These are phyloP conservation scores for Zosterops japonicus DNA, from an alignment of 2,113 vertebrate genomes.

Conservation along the genomic window DNA sequence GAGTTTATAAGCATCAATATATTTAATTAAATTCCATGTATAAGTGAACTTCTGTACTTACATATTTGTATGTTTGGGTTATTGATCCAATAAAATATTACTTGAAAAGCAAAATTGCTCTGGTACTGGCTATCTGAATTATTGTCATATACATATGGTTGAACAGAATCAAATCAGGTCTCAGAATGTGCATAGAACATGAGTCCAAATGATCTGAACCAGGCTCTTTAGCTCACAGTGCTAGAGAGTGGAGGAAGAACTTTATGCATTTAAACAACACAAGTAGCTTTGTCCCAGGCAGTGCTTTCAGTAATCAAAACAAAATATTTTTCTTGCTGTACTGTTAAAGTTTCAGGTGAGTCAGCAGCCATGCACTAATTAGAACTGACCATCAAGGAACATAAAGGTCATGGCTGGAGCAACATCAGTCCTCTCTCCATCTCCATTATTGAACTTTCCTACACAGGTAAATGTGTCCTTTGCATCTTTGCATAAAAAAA, in stretches of 20 bases:
- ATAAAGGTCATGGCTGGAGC: background rate
- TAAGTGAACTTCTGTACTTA: background rate
- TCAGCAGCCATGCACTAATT: background rate
- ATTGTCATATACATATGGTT: background rate
- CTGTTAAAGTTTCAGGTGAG: background rate
- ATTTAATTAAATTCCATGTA: background rate
- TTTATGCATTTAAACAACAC: background rate
- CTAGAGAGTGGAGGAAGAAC: background rate
- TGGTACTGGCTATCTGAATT: background rate
- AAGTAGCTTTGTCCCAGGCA: background rate
- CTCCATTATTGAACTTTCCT: background rate
- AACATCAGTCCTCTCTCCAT: background rate
- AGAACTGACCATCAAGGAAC: background rate
- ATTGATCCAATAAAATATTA: background rate
- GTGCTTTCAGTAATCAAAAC: background rate
- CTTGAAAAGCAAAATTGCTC: background rate
- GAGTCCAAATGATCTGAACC: background rate
- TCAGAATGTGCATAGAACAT: background rate
- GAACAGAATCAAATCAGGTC: background rate
- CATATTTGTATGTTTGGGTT: background rate
- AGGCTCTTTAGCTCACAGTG: background rate
- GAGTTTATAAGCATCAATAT: background rate
- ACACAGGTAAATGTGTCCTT: background rate
- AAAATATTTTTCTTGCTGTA: background rate
- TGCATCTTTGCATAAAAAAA: background rate